Conservation (phyloP, 2,797 vertebrate genomes). For the Sebastes wilsoni region DNA sequence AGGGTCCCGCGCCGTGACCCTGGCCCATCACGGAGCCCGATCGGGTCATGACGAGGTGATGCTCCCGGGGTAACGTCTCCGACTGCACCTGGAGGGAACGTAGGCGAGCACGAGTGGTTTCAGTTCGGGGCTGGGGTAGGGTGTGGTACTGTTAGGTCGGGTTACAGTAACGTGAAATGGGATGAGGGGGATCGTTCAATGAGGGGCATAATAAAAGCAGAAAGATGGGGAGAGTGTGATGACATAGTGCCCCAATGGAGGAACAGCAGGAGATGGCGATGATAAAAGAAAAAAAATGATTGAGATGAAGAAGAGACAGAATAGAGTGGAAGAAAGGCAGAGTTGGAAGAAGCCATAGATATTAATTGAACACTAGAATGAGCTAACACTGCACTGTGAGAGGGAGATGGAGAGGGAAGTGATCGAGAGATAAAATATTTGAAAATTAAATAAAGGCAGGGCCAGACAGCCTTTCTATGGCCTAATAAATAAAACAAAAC, state of each 20-base stretch:
- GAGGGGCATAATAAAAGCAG: slow-evolving; percentile 13
- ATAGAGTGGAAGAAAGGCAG: slow-evolving; percentile 43
- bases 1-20: slow-evolving; percentile 72
- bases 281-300: slow-evolving; percentile 27
- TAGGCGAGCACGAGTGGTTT: slow-evolving; percentile 75
- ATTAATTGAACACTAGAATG: slow-evolving; percentile 77
- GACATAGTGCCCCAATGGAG: slow-evolving; percentile 7
- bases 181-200: slow-evolving; percentile 20
- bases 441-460: slow-evolving; percentile 66
- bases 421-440: slow-evolving; percentile 69
- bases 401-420: slow-evolving; percentile 63
- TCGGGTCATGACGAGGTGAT: slow-evolving; percentile 83
- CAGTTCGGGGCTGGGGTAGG: slow-evolving; percentile 64
- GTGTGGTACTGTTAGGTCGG: slow-evolving; percentile 59
- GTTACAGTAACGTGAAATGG: slow-evolving; percentile 27
- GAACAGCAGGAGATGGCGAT: slow-evolving; percentile 15
- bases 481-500: slow-evolving; percentile 68
- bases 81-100: slow-evolving; percentile 83
- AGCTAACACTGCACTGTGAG: slow-evolving; percentile 81
- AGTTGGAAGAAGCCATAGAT: slow-evolving; percentile 56
- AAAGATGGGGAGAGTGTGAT: not conserved
- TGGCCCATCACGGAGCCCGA: slow-evolving; percentile 78
- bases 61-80: slow-evolving; percentile 79
- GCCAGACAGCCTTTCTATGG: slow-evolving; percentile 34
- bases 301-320: slow-evolving; percentile 28